A percentile compares a stretch with the other conserved stretches of the same genome.
Conservation (phyloP, 2,888 invertebrate species). For the Parelbella ahira region DNA sequence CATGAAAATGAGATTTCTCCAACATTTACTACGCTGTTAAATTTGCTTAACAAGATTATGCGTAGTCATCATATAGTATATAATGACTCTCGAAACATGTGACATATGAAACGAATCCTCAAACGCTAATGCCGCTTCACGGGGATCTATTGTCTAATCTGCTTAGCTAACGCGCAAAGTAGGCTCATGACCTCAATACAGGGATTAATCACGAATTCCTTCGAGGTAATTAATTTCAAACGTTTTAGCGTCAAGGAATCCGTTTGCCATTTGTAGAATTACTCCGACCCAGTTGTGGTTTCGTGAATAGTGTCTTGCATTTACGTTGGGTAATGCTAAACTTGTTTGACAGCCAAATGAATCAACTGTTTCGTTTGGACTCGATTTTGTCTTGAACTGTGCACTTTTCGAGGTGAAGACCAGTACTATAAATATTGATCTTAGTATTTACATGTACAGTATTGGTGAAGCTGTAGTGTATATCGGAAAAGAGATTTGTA, state of each 20-base stretch:
- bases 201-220: conserved; percentile 33
- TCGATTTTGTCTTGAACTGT: background rate
- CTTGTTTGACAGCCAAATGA: background rate
- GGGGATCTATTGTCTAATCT: conserved; percentile 14
- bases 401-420: no score
- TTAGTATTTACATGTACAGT: no score
- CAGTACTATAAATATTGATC: no score
- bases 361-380: background rate
- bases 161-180: conserved; percentile 19
- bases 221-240: conserved; percentile 33
- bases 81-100: no score
- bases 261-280: conserved; percentile 15
- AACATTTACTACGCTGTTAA: no score
- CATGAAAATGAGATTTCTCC: no score
- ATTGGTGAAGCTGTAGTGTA: no score
- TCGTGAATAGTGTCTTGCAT: conserved; percentile 16
- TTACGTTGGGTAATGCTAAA: conserved; percentile 5
- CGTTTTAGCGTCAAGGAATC: conserved; percentile 32
- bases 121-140: conserved; percentile 6
- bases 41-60: no score
- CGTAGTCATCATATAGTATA: no score
- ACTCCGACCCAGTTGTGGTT: conserved; percentile 10
- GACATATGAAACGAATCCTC: conserved; percentile 1
- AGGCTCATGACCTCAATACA: conserved; percentile 32
- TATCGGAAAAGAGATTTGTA: no score